Evolutionary conservation across 2,888 invertebrate genomes (phyloP).

Genomic region (Leucoptera coffeella): DNA sequence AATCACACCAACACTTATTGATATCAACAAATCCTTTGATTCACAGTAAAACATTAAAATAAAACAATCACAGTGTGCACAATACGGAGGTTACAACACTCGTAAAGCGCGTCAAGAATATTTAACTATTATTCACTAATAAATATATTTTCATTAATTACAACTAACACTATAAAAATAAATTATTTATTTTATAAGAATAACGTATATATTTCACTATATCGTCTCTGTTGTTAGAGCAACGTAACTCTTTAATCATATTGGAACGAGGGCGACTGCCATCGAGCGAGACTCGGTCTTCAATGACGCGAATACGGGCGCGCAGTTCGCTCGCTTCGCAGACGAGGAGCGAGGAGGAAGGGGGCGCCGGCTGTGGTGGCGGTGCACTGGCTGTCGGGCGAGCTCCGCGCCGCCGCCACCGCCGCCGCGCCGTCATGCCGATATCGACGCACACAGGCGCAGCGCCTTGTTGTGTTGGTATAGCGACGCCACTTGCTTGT

Average conservation of each 20-base stretch:
- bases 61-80: conserved; percentile 43
- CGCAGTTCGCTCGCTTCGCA: conserved; percentile 29
- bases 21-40: conserved; percentile 9
- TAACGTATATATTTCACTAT: conserved; percentile 46
- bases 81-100: conserved; percentile 30
- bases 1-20: conserved; percentile 28
- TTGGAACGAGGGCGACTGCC: conserved; percentile 49
- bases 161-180: conserved; percentile 46
- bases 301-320: conserved; percentile 42
- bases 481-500: conserved; percentile 14
- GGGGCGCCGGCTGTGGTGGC: conserved; percentile 16
- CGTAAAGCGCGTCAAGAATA: conserved; percentile 33
- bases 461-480: conserved; percentile 13
- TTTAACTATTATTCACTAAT: conserved; percentile 48
- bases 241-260: conserved; percentile 42
- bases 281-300: conserved; percentile 51
- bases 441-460: conserved; percentile 35
- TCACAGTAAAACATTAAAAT: conserved; percentile 29
- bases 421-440: conserved; percentile 13
- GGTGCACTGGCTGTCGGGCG: conserved; percentile 47
- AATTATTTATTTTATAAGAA: conserved; percentile 38
- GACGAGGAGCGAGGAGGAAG: conserved; percentile 42
- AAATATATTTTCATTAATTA: conserved; percentile 40
- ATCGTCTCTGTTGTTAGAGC: conserved; percentile 39
- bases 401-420: no score